These are phyloP conservation scores for Hermetia illucens DNA, from an alignment of 1,140 invertebrate species.

Conservation along the genomic window DNA sequence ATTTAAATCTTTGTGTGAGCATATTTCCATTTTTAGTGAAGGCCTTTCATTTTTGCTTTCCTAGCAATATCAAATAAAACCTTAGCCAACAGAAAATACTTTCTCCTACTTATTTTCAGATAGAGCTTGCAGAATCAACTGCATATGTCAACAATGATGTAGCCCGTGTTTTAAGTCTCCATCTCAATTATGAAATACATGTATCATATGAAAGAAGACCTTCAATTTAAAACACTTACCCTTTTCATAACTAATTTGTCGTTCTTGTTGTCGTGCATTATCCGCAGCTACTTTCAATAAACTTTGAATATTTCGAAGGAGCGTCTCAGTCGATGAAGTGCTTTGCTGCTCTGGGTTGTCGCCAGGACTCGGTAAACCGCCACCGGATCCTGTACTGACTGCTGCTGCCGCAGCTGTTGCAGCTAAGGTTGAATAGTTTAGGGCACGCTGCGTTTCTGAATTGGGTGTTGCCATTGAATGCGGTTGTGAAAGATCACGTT, in stretches of 20 bases:
- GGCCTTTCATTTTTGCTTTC: too few species aligned
- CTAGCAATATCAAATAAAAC: too few species aligned
- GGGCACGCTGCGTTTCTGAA: constrained; percentile 35
- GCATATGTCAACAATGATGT: too few species aligned
- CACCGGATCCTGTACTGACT: constrained; percentile 26
- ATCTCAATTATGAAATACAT: too few species aligned
- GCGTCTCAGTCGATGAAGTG: constrained; percentile 76
- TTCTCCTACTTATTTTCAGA: too few species aligned
- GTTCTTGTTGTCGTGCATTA: constrained; percentile 87
- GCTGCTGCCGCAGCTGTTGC: constrained; percentile 34
- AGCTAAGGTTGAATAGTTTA: constrained; percentile 55
- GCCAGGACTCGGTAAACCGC: constrained; percentile 25
- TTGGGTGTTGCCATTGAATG: constrained; percentile 23
- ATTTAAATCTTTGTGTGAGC: too few species aligned
- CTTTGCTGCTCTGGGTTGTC: constrained; percentile 32
- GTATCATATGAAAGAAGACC: constrained; percentile 2
- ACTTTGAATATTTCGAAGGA: constrained; percentile 88
- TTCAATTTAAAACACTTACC: too few species aligned
- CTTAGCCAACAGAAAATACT: too few species aligned
- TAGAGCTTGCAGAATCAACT: too few species aligned
- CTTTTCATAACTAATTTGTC: constrained; percentile 93
- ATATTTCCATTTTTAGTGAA: too few species aligned
- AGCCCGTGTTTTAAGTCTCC: too few species aligned
- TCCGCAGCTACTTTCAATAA: constrained; percentile 88
- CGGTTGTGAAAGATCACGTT: constrained; percentile 29